phyloP scores from a whole-genome alignment of 2,113 vertebrate genomes.

The Pithys albifrons region DNA sequence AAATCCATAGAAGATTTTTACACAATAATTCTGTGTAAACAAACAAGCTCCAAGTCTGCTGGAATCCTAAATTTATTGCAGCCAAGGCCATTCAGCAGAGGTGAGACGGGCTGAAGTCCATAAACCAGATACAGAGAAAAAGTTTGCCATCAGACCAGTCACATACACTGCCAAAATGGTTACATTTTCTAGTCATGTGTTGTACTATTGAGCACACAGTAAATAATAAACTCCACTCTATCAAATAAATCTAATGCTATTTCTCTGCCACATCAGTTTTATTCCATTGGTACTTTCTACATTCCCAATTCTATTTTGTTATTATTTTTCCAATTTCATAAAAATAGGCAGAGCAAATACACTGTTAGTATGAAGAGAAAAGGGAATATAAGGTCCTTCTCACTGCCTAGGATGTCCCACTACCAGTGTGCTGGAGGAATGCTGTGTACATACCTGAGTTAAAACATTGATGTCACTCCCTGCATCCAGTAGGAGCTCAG shows the following conservation, averaged over 20 bases:
- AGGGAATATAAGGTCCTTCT: background rate
- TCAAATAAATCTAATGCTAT: background rate
- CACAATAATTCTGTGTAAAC: background rate
- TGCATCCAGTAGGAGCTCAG: slow-evolving; percentile 78
- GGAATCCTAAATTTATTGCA: background rate
- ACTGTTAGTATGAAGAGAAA: background rate
- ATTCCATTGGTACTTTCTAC: background rate
- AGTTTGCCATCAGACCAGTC: background rate
- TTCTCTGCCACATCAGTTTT: background rate
- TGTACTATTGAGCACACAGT: background rate
- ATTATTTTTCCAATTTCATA: background rate
- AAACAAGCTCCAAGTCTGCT: background rate
- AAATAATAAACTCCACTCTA: background rate
- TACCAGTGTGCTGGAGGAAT: background rate
- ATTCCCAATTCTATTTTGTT: background rate
- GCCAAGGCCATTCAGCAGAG: background rate
- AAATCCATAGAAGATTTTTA: background rate
- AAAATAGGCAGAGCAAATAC: background rate
- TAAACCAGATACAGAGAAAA: background rate
- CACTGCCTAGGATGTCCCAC: background rate
- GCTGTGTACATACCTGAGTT: slow-evolving; percentile 71
- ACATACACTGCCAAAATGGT: background rate
- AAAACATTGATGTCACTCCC: slow-evolving; percentile 83
- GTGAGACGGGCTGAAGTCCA: background rate
- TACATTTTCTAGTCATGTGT: background rate